Base-by-base conservation (phyloP, 2,113 vertebrate genomes). In the Sturnus vulgaris region DNA sequence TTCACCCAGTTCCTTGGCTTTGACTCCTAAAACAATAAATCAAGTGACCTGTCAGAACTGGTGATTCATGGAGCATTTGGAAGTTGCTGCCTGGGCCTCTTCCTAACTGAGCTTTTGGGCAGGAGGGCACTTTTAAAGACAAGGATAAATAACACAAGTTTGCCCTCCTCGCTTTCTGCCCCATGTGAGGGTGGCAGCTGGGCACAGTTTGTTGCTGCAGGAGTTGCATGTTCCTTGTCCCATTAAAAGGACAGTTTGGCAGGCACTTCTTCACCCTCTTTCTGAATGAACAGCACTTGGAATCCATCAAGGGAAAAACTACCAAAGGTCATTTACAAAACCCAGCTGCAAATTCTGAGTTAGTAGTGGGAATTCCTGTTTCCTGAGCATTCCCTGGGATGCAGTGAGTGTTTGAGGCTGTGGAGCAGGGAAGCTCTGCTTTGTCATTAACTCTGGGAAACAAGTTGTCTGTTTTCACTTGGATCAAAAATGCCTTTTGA, bases 151-250 rank as follows among this genome's bases (percentile, higher is more conserved):
- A 47, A 76, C 28, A 2, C 53, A 66, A 13, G 71, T 94, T 80
- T 71, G 30, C 46, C 47, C 46, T 73, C 42, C 27, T 81, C 42
- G 33, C 83, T 50, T 85, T 81, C 75, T 85, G 69, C 39, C 53
- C 75, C 11, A 0, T 84, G 46, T 56, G 56, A 75, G 75, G 47
- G 64, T 94, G 86, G 85, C 79, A 86, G 89, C 93, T 93, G 89
- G 66, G 69, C 81, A 75, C 17, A 2, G 63, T 86, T 92, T 57
- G 82, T 84, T 71, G 61, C 16, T 69, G 49, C 50, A 77, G 13
- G 91, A 73, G 82, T 13, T 40, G 55, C 47, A 4, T 96, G 95
- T 94, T 96, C 95, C 90, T 90, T 94, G 44, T 97, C 94, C 63
- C 40, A 15, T 82, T 95, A 89, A 97, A 78, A 64, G 63, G 91